Evolutionary conservation across 2,113 vertebrate species (phyloP).

Genomic region (Aptenodytes forsteri): DNA sequence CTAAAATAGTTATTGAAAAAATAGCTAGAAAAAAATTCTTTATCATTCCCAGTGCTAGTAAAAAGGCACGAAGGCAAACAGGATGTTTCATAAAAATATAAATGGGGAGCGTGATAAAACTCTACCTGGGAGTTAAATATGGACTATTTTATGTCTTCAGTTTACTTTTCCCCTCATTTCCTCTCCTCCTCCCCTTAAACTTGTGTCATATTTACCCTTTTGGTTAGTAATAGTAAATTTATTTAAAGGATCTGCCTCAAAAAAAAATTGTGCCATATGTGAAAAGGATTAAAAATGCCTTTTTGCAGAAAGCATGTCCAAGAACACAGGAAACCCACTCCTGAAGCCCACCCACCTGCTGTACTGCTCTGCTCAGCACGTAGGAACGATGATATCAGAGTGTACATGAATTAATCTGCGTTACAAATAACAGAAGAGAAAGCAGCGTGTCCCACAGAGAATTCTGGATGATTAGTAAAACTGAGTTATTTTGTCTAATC

Average conservation of each 20-base stretch:
- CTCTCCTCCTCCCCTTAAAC: background rate
- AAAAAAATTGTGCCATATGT: background rate
- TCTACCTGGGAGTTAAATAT: background rate
- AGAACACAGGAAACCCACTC: background rate
- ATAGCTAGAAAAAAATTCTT: background rate
- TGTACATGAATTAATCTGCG: fast-evolving
- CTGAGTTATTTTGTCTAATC: background rate
- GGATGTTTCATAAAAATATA: background rate
- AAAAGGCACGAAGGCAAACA: background rate
- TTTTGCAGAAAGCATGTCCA: background rate
- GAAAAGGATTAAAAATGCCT: background rate
- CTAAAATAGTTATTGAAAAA: background rate
- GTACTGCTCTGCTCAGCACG: background rate
- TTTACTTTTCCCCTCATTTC: background rate
- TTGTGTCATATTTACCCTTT: background rate
- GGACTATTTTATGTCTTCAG: background rate
- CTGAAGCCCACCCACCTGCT: background rate
- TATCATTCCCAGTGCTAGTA: background rate
- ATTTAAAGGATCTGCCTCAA: background rate
- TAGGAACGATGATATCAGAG: background rate
- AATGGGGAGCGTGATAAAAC: background rate
- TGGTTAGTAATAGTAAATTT: background rate
- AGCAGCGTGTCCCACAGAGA: background rate
- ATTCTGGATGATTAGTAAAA: background rate
- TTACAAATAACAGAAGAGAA: background rate